Evolutionary conservation across 2,797 vertebrate genomes (phyloP), one percentile per base, ranked within the genome.

Genomic region (Podargus strigoides): DNA sequence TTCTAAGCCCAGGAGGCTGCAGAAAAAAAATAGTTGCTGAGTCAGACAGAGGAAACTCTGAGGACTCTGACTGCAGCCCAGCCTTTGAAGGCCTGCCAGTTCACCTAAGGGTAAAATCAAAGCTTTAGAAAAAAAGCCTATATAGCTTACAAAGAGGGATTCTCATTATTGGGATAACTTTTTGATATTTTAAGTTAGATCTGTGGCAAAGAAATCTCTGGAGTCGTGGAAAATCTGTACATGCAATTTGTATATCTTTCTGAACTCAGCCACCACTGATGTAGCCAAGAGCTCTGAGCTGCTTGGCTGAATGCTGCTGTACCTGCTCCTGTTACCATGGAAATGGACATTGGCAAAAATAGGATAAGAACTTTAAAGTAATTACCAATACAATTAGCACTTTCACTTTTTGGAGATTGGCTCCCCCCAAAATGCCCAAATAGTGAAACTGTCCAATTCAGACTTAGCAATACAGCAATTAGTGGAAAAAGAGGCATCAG

Each of bases 311-410:
- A 69, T 95, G 56, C 90, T 88, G 66, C 76, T 85, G 77, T 86
- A 89, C 93, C 91, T 92, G 76, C 60, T 94, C 52, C 86, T 21
- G 78, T 94, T 94, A 53, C 75, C 73, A 93, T 94, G 90, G 90
- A 96, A 91, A 97, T 82, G 68, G 82, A 80, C 66, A 88, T 26
- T 81, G 80, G 77, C 20, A n/a, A 85, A 96, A 95, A 39, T 6
- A 76, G 82, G 52, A n/a, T 86, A 83, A 85, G 32, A 87, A 52
- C 30, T 73, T 92, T 81, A 50, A 89, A 93, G 72, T 73, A 95
- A 94, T 63, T 76, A 79, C 49, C 36, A 76, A 47, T 62, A 87
- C 52, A 78, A 84, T 94, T 67, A 89, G n/a, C 36, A 73, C 90
- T 87, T 93, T 53, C 64, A 88, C 18, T 85, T 84, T 95, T 56